These are phyloP conservation scores for Notolepis coatsorum DNA, from an alignment of 2,797 vertebrate genomes.

Conservation along the genomic window DNA sequence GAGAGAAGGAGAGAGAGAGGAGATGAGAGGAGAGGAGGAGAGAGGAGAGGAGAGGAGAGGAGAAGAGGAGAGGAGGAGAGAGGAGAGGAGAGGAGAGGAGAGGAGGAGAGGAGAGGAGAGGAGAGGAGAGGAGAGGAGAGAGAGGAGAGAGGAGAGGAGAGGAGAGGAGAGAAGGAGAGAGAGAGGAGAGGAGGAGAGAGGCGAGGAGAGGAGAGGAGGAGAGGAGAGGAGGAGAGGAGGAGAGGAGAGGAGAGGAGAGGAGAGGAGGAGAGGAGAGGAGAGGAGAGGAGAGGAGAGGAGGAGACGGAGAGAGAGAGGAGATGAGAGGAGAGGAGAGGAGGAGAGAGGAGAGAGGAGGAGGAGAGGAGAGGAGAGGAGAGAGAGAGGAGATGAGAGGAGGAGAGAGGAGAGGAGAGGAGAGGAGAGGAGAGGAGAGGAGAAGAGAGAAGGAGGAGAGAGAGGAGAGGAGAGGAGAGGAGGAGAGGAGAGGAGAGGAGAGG, in stretches of 20 bases:
- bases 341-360: background rate
- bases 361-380: slow-evolving; percentile 13
- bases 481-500: too few species aligned
- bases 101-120: too few species aligned
- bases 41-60: background rate
- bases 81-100: background rate
- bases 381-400: slow-evolving; percentile 18
- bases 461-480: too few species aligned
- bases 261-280: background rate
- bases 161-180: background rate
- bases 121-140: background rate
- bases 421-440: too few species aligned
- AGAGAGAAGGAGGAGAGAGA: background rate
- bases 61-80: background rate
- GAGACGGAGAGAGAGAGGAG: slow-evolving; percentile 13
- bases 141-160: background rate
- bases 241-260: background rate
- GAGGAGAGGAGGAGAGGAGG: background rate
- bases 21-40: background rate
- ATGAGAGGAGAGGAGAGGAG: slow-evolving; percentile 24
- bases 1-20: background rate
- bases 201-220: slow-evolving; percentile 11
- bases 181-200: background rate
- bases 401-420: background rate
- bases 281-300: background rate